These are phyloP conservation scores for Coreoperca whiteheadi DNA, from an alignment of 2,113 vertebrate species.

Conservation along the genomic window DNA sequence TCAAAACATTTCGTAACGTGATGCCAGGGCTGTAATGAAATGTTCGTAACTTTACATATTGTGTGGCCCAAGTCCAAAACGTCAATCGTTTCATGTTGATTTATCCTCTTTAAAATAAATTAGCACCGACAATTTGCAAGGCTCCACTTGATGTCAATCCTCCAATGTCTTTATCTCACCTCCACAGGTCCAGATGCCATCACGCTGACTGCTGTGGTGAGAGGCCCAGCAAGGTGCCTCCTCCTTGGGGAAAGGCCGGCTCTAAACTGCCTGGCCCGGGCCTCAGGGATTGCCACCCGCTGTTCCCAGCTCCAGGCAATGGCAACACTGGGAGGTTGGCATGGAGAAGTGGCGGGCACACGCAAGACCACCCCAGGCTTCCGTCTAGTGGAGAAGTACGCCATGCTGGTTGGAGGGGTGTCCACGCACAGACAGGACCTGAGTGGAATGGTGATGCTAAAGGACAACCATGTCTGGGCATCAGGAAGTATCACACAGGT, in stretches of 20 bases:
- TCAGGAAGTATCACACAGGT: conserved; percentile 87
- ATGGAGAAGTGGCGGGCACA: conserved; percentile 86
- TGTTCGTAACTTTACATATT: too few species aligned
- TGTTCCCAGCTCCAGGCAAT: conserved; percentile 69
- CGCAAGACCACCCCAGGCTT: conserved; percentile 91
- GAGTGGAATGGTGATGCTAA: conserved; percentile 89
- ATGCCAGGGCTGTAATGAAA: neutral
- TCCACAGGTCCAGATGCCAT: conserved; percentile 72
- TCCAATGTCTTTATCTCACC: neutral
- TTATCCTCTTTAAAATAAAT: neutral
- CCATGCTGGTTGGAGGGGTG: conserved; percentile 86
- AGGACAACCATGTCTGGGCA: conserved; percentile 89
- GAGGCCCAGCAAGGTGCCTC: conserved; percentile 83
- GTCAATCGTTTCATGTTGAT: neutral
- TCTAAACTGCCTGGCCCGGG: conserved; percentile 87
- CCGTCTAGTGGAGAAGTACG: conserved; percentile 89
- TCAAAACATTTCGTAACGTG: neutral
- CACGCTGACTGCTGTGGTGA: conserved; percentile 84
- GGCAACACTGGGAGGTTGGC: conserved; percentile 77
- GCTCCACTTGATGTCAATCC: neutral
- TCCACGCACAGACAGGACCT: conserved; percentile 87
- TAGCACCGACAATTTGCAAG: neutral
- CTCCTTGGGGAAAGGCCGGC: conserved; percentile 88
- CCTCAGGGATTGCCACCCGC: conserved; percentile 86
- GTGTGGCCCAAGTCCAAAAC: neutral